Evolutionary conservation across 2,888 invertebrate genomes (phyloP), one percentile per base, ranked within the genome.

Genomic region (Myopa testacea): DNA sequence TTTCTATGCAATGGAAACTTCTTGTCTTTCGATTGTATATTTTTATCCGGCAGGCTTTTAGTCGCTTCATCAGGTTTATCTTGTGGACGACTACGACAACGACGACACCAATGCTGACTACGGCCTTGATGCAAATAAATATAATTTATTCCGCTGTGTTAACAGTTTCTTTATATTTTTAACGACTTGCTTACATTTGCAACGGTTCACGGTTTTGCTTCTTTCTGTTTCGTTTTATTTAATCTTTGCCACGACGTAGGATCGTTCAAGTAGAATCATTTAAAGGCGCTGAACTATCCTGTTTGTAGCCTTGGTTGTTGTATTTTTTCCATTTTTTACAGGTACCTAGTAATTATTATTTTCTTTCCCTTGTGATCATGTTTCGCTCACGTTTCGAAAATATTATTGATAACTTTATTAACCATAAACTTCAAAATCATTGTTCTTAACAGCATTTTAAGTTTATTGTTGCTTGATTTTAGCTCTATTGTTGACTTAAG

Each of bases 81-180:
- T 73, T 37, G 37, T 26, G 38, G 55, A 71, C 71, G 71, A 55
- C 45, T 45, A 45, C 26, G 19, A 62, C 19, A 26, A 71, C 71
- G 71, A 55, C 45, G 6, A 45, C 26, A 10, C 14, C 19, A 26
- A 12, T 58, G 58, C 1, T n/a, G 5, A 58, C 58, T 14, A 58
- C 58, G 58, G 19, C 73, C 62, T 73, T 73, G 73, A 26, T 63
- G 73, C 40, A 73, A 62, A 73, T 73, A 73, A 73, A 62, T 60
- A 62, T 45, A 73, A 63, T 73, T 73, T 63, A 63, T 73, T 73
- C 50, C 50, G 40, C 63, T 45, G 73, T 62, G 40, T 63, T 50
- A 62, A 73, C 73, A 45, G 63, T 50, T 60, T 55, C 58, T 71
- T 71, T 58, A 60, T 38, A 71, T 58, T 71, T 38, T 38, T 55